A percentile compares a stretch with the other conserved stretches of the same genome.
phyloP scores from a whole-genome alignment of 2,888 invertebrate species.

The Cenopis cana region DNA sequence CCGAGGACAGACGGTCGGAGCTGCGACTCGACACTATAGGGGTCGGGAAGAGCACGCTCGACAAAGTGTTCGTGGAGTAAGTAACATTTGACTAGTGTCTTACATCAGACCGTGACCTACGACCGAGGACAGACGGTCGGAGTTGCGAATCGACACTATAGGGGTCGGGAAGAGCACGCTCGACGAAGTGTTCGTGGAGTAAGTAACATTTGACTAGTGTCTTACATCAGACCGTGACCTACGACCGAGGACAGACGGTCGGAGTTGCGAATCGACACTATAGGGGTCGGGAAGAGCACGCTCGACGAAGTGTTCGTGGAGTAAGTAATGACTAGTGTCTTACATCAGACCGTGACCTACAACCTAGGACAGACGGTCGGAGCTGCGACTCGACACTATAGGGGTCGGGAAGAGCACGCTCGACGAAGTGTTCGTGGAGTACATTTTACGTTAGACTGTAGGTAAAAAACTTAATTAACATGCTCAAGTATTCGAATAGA shows the following conservation, averaged over 20 bases:
- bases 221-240: no score
- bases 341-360: no score
- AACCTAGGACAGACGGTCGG: slow-evolving; percentile 84
- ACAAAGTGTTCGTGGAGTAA: slow-evolving; percentile 95
- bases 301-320: slow-evolving; percentile 97
- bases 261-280: slow-evolving; percentile 88
- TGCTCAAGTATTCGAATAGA: no score
- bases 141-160: slow-evolving; percentile 90
- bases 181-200: slow-evolving; percentile 97
- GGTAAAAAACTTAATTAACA: no score
- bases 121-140: slow-evolving; percentile 84
- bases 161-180: slow-evolving; percentile 95
- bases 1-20: slow-evolving; percentile 85
- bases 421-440: slow-evolving; percentile 96
- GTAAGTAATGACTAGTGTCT: no score
- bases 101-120: no score
- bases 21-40: slow-evolving; percentile 92
- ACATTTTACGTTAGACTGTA: no score
- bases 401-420: slow-evolving; percentile 95
- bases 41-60: slow-evolving; percentile 94
- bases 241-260: slow-evolving; percentile 85
- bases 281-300: slow-evolving; percentile 94
- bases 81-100: no score
- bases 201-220: no score
- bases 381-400: slow-evolving; percentile 90